Evolutionary conservation across 2,797 vertebrate genomes (phyloP).

Genomic region (Nothura maculosa): DNA sequence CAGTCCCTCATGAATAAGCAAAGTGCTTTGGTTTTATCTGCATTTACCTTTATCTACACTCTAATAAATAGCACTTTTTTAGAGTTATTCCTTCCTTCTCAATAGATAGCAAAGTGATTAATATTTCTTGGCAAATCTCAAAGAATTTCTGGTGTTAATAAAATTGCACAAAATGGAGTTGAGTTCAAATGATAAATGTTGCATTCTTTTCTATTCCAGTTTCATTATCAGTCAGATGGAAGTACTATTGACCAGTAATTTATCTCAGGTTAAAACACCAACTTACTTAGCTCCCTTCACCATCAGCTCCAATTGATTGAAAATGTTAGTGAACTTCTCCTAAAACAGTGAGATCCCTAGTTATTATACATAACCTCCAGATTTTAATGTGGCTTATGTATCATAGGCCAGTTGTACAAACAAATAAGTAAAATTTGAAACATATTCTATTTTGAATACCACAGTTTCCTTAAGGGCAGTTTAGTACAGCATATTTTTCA

Average conservation of each 20-base stretch:
- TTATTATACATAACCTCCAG: not conserved
- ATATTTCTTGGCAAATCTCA: conserved; percentile 62
- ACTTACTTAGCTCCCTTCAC: not conserved
- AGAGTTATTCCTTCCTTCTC: conserved; percentile 17
- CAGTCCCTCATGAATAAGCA: not conserved
- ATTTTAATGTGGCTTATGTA: not conserved
- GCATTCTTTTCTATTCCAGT: conserved; percentile 18
- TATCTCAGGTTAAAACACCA: conserved; percentile 14
- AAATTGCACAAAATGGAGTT: conserved; percentile 46
- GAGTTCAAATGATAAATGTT: conserved; percentile 52
- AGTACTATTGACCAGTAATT: conserved; percentile 18
- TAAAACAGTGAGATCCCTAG: not conserved
- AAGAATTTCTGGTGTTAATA: conserved; percentile 71
- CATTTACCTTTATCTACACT: conserved; percentile 31
- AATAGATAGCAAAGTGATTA: conserved; percentile 57
- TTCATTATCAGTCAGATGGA: conserved; percentile 48
- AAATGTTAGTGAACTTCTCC: not conserved
- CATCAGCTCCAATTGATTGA: not conserved
- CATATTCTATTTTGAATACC: conserved; percentile 76
- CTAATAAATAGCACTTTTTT: conserved; percentile 17
- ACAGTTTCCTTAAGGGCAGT: conserved; percentile 67
- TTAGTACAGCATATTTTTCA: conserved; percentile 72
- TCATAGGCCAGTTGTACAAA: conserved; percentile 64
- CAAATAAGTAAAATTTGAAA: conserved; percentile 75
- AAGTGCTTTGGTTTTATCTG: conserved; percentile 17